Evolutionary conservation across 2,113 vertebrate genomes (phyloP), one percentile per base, ranked within the genome.

Genomic region (Gymnarchus niloticus): DNA sequence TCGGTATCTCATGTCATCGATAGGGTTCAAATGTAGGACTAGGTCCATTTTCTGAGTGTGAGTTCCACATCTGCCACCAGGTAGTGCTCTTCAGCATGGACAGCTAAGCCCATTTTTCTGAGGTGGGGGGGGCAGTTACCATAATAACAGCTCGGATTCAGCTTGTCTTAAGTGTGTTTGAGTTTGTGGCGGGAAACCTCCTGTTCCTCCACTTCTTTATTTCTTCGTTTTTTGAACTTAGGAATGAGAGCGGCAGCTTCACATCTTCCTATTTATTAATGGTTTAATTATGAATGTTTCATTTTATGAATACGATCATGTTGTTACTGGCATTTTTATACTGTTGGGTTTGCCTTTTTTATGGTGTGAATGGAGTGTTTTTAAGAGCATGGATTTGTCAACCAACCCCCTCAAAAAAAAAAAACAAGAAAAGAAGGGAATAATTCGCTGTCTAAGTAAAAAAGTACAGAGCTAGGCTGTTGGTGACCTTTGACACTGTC

Each of bases 361-460:
- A 83, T 83, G 52, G 80, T 82, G 80, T 54, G 80, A 82, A 82
- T 83, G 52, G 21, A 48, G 52, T 57, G 28, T 83, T 57, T 83
- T 83, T 33, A 57, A 14, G 87, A 87, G 81, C 87, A 44, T 46
- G 85, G 87, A 86, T 87, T 41, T 73, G 81, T 87, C 83, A 90
- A 89, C 90, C 89, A 54, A 76, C 86, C 85, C 88, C 88, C 86
- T 89, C 49, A 52, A 52, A 73, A 6, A 41, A 37, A 69, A 69
- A 6, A 2, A 19, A 37, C 0, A 28, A 41, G 33, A 73, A 73
- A 73, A 37, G 28, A 85, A 86, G 86, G 57, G 61, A 89, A 83
- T 61, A 83, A 48, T 61, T 83, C 76, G 44, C 44, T 80, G 89
- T 93, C 90, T 44, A 65, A 91, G 87, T 92, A 89, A 73, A 87